phyloP scores from a whole-genome alignment of 2,797 vertebrate species.

The Crossoptilon crossoptilon region DNA sequence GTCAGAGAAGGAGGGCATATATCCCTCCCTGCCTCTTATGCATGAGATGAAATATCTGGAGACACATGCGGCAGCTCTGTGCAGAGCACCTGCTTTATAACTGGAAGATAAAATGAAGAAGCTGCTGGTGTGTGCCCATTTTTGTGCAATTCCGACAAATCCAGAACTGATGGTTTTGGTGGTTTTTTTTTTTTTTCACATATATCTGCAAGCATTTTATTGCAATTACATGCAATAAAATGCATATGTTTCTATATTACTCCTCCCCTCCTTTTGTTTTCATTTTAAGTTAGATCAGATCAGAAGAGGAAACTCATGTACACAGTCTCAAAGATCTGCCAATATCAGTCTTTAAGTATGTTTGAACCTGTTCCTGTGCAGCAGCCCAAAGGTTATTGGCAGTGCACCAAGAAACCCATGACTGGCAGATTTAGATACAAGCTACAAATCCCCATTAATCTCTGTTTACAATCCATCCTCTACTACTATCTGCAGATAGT shows the following conservation, averaged over 20 bases:
- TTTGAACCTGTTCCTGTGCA: not conserved
- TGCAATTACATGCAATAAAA: not conserved
- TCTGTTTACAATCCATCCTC: conserved; percentile 45
- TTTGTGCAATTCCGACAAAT: not conserved
- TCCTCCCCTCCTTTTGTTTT: not conserved
- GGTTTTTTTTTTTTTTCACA: not conserved
- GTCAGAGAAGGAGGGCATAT: not conserved
- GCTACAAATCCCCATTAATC: conserved; percentile 55
- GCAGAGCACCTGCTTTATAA: not conserved
- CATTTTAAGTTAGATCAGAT: not conserved
- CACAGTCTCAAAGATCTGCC: not conserved
- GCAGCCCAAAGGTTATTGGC: conserved; percentile 42
- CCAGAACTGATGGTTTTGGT: not conserved
- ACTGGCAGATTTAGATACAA: conserved; percentile 17
- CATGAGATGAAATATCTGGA: not conserved
- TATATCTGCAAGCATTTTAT: not conserved
- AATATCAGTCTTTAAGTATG: not conserved
- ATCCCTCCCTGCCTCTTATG: not conserved
- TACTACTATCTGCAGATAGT: not conserved
- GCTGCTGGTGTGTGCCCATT: too few species aligned
- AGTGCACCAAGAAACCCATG: conserved; percentile 23
- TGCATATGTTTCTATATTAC: not conserved
- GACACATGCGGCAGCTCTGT: not conserved
- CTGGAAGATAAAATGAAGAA: not conserved
- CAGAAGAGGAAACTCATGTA: not conserved